These are phyloP conservation scores for Zosterops hypoxanthus DNA, from an alignment of 2,113 vertebrate genomes.

Conservation along the genomic window DNA sequence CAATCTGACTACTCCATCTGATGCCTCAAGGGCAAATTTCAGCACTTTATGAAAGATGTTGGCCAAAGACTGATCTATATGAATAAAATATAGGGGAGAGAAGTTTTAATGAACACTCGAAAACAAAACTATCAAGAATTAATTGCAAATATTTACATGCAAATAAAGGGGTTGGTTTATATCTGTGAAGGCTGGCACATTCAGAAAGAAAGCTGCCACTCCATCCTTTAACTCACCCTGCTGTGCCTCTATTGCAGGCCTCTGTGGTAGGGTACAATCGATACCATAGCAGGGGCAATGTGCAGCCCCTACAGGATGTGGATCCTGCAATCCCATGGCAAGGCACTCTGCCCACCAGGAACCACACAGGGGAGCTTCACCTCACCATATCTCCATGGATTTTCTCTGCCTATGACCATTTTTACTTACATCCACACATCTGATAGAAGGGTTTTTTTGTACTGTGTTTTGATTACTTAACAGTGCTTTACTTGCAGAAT, in stretches of 20 bases:
- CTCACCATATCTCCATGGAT: not conserved
- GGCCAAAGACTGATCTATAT: slow-evolving; percentile 61
- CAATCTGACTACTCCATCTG: slow-evolving; percentile 82
- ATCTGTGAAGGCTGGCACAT: not conserved
- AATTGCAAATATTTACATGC: slow-evolving; percentile 38
- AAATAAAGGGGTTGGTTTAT: slow-evolving; percentile 40
- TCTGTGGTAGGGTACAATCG: not conserved
- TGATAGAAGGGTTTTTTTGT: not conserved
- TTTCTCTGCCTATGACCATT: accelerated
- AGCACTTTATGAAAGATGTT: slow-evolving; percentile 71
- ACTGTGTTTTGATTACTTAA: not conserved
- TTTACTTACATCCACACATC: not conserved
- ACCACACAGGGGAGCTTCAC: not conserved
- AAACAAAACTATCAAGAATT: slow-evolving; percentile 49
- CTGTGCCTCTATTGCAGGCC: not conserved
- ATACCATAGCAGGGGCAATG: not conserved
- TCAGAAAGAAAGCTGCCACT: not conserved
- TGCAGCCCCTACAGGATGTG: accelerated
- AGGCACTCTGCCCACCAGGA: not conserved
- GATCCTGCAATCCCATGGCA: not conserved
- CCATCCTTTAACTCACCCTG: not conserved
- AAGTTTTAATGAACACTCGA: slow-evolving; percentile 61
- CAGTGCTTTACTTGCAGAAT: not conserved
- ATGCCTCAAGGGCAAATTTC: slow-evolving; percentile 83
- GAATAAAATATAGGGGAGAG: slow-evolving; percentile 74